A percentile compares a stretch with the other conserved stretches of the same genome.
Conservation (phyloP, 2,888 invertebrate genomes). For the Lasioglossum malachurum region DNA sequence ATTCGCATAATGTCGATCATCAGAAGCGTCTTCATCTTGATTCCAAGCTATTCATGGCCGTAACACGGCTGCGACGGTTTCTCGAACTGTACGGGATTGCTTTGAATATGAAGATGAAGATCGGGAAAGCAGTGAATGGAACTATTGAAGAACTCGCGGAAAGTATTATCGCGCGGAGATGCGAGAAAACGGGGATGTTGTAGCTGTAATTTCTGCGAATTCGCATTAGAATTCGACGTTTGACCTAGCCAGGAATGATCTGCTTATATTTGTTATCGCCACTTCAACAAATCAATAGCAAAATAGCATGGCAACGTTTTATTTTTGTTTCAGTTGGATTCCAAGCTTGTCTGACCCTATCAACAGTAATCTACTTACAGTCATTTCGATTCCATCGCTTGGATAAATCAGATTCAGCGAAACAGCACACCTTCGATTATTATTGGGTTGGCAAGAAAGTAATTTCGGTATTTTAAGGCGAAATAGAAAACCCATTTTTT, state of each 20-base stretch:
- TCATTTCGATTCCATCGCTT: background rate
- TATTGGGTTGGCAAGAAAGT: too few species aligned
- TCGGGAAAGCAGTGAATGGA: background rate
- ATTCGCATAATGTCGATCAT: background rate
- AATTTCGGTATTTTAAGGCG: too few species aligned
- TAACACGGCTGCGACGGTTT: background rate
- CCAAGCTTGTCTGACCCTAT: background rate
- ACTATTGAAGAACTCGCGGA: background rate
- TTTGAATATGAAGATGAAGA: background rate
- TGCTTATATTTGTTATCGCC: background rate
- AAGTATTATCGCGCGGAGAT: background rate
- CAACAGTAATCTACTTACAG: background rate
- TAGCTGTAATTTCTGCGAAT: too few species aligned
- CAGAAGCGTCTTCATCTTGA: conserved; percentile 1
- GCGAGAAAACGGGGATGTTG: background rate
- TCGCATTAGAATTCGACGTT: too few species aligned
- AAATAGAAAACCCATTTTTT: too few species aligned
- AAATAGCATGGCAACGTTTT: background rate
- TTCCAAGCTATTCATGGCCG: background rate
- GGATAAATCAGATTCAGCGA: background rate
- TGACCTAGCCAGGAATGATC: background rate
- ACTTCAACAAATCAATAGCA: too few species aligned
- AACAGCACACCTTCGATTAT: background rate
- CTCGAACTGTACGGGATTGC: background rate
- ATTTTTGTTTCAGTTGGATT: background rate